A percentile compares a stretch with the other conserved stretches of the same genome.
These are phyloP conservation scores for Drosophila leonis DNA, from an alignment of 2,888 invertebrate genomes.

Conservation along the genomic window DNA sequence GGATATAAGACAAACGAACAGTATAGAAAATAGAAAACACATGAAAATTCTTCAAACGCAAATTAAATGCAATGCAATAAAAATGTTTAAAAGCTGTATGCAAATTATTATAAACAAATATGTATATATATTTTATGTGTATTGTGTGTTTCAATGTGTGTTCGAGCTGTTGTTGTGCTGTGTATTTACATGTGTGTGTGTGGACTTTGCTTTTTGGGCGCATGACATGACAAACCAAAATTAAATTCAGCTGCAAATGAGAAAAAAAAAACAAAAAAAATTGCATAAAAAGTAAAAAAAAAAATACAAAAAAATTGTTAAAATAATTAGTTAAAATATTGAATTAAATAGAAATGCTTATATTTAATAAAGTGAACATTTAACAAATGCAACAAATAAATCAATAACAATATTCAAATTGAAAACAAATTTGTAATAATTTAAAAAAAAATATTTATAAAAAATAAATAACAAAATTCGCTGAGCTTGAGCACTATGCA, in stretches of 20 bases:
- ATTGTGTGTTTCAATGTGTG: slow-evolving; percentile 11
- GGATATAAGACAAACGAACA: background rate
- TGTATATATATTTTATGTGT: background rate
- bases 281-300: background rate
- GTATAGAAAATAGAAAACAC: background rate
- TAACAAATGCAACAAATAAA: slow-evolving; percentile 18
- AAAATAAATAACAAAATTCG: background rate
- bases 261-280: slow-evolving; percentile 21
- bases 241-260: slow-evolving; percentile 43
- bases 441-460: background rate
- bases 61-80: slow-evolving; percentile 19
- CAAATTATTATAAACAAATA: background rate
- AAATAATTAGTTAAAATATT: slow-evolving; percentile 1
- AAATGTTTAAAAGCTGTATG: background rate
- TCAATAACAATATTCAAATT: slow-evolving; percentile 14
- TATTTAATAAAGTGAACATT: background rate
- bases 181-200: slow-evolving; percentile 32
- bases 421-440: background rate
- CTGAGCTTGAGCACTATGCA: slow-evolving; percentile 22
- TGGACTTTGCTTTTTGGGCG: slow-evolving; percentile 21
- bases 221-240: slow-evolving; percentile 39
- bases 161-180: background rate
- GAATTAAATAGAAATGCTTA: slow-evolving; percentile 9
- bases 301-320: slow-evolving; percentile 3
- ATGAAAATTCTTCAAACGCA: background rate